Evolutionary conservation across 1,140 invertebrate species (phyloP), one percentile per base, ranked within the genome.

Genomic region (Euschistus heros): DNA sequence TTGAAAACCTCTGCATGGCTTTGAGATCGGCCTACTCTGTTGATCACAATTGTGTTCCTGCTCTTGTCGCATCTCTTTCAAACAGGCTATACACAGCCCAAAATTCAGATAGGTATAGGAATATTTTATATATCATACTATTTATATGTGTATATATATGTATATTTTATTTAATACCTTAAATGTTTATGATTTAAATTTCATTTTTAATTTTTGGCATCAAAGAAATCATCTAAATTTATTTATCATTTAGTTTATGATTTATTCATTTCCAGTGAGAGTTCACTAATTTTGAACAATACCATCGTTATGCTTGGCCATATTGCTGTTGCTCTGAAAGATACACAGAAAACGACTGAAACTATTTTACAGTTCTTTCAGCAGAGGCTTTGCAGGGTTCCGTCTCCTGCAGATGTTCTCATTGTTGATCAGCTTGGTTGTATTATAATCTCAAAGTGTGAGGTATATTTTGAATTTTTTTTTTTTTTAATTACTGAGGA

Each of bases 341-440:
- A 97, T 69, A 93, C 89, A 0, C 88, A 91, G 0, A 92, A 92
- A 70, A 92, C 91, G 0, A 93, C 90, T 0, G 91, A 95, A 68
- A 94, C 91, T n/a, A 94, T 98, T 66, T 77, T 98, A 22, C 92
- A 96, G 74, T 98, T 98, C 74, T 96, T 98, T 73, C 93, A 96
- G 70, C 94, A 98, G 75, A 82, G 94, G 71, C 92, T 99, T 73
- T 97, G 94, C 69, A 85, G 89, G 61, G 88, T 92, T 4, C 88
- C 87, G 4, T 87, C 86, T 13, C 81, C 85, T 30, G 80, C 98
- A 54, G 96, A 99, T 75, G 87, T 86, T 2, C 76, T 98, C 8
- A 98, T 99, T 72, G 91, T 99, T 14, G 93, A 97, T 76, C 95
- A 98, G 75, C 78, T 99, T 18, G 96, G 95, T 13, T 95, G 92